Evolutionary conservation across 2,113 vertebrate genomes (phyloP).

Genomic region (Pantherophis guttatus): DNA sequence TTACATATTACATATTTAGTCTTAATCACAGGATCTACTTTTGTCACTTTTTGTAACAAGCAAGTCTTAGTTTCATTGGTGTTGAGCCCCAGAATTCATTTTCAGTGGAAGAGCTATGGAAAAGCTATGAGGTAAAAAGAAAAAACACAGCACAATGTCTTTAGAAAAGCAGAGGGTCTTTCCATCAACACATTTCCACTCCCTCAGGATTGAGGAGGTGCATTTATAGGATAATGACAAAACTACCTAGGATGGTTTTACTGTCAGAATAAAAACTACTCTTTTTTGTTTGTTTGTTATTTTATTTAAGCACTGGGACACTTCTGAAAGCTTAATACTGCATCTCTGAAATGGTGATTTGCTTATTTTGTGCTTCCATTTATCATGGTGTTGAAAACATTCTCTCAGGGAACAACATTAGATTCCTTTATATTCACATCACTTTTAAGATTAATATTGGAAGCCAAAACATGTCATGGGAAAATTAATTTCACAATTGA

Average conservation of each 20-base stretch:
- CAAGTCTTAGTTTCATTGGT: not conserved
- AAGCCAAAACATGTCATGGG: not conserved
- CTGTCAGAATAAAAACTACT: not conserved
- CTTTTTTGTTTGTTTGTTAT: not conserved
- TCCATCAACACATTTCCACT: not conserved
- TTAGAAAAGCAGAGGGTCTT: not conserved
- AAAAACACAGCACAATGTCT: not conserved
- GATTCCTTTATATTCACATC: not conserved
- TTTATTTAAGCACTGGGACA: not conserved
- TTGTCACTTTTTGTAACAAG: not conserved
- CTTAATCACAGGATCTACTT: not conserved
- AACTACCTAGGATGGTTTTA: not conserved
- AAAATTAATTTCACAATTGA: conserved; percentile 24
- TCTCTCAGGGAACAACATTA: not conserved
- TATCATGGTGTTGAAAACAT: not conserved
- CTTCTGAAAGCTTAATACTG: not conserved
- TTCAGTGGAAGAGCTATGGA: not conserved
- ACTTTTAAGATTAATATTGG: conserved; percentile 17
- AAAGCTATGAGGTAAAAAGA: not conserved
- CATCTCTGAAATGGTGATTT: not conserved
- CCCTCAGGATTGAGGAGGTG: not conserved
- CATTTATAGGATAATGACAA: not conserved
- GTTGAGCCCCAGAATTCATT: not conserved
- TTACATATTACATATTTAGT: not conserved
- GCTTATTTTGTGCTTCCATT: not conserved